These are phyloP conservation scores for Thripadectes ignobilis DNA, from an alignment of 2,797 vertebrate species.

Conservation along the genomic window DNA sequence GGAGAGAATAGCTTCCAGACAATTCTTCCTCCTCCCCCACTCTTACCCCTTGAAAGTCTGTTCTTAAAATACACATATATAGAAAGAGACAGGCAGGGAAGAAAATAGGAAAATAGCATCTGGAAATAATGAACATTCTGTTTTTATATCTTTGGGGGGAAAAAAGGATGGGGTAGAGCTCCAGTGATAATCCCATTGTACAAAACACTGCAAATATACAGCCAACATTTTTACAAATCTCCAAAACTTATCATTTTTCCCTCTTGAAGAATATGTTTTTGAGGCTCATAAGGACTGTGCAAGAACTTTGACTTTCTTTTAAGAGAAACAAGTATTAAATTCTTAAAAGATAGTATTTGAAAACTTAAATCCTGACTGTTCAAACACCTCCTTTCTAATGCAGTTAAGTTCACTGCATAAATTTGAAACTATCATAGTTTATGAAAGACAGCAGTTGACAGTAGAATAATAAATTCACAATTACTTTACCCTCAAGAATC, in stretches of 20 bases:
- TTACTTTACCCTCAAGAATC: background rate
- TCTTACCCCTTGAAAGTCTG: accelerated
- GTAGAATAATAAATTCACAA: background rate
- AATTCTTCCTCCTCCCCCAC: background rate
- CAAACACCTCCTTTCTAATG: background rate
- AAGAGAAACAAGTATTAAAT: background rate
- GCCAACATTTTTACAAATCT: background rate
- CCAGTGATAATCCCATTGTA: background rate
- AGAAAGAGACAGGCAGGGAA: background rate
- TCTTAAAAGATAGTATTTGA: background rate
- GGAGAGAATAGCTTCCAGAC: background rate
- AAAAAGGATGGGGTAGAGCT: background rate
- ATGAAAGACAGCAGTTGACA: background rate
- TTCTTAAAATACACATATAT: background rate
- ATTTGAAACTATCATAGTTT: background rate
- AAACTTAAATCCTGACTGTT: background rate
- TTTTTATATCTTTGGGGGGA: background rate
- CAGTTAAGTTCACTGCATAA: background rate
- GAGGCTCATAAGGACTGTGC: background rate
- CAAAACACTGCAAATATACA: background rate
- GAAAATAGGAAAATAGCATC: background rate
- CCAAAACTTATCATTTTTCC: background rate
- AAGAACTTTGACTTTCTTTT: background rate
- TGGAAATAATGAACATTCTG: background rate
- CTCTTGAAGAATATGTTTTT: background rate